A percentile compares a stretch with the other conserved stretches of the same genome.
These are phyloP conservation scores for Scotopteryx bipunctaria DNA, from an alignment of 2,888 invertebrate species.

Conservation along the genomic window DNA sequence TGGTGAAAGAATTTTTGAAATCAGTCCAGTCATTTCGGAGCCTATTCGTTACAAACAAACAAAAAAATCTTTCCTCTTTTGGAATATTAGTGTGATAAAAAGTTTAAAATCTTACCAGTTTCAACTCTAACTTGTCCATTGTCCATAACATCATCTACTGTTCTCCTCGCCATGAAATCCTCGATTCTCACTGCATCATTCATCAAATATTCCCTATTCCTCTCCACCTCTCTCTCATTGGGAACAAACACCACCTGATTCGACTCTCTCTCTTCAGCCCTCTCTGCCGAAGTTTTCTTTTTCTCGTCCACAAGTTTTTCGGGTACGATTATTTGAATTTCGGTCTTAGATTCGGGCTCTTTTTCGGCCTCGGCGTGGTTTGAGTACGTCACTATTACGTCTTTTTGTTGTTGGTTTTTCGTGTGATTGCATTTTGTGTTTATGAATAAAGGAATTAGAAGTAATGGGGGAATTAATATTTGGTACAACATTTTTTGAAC, in stretches of 20 bases:
- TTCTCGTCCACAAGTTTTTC: conserved; percentile 1
- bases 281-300: not conserved
- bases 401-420: conserved; percentile 43
- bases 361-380: conserved; percentile 50
- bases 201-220: conserved; percentile 33
- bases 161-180: conserved; percentile 41
- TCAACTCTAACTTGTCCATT: conserved; percentile 37
- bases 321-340: conserved; percentile 5
- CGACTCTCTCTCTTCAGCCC: conserved; percentile 3
- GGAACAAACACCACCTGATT: conserved; percentile 60
- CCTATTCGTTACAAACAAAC: no score
- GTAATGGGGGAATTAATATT: conserved; percentile 25
- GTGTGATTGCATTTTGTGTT: conserved; percentile 27
- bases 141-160: conserved; percentile 42
- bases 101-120: conserved; percentile 47
- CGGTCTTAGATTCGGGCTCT: conserved; percentile 4
- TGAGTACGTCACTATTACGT: conserved; percentile 50
- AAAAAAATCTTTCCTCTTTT: no score
- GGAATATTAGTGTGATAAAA: no score
- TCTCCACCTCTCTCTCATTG: conserved; percentile 41
- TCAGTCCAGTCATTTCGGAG: no score
- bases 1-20: no score
- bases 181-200: conserved; percentile 33
- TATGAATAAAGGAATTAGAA: conserved; percentile 33
- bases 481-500: conserved; percentile 28